phyloP scores from a whole-genome alignment of 2,113 vertebrate genomes.

The Myxocyprinus asiaticus region DNA sequence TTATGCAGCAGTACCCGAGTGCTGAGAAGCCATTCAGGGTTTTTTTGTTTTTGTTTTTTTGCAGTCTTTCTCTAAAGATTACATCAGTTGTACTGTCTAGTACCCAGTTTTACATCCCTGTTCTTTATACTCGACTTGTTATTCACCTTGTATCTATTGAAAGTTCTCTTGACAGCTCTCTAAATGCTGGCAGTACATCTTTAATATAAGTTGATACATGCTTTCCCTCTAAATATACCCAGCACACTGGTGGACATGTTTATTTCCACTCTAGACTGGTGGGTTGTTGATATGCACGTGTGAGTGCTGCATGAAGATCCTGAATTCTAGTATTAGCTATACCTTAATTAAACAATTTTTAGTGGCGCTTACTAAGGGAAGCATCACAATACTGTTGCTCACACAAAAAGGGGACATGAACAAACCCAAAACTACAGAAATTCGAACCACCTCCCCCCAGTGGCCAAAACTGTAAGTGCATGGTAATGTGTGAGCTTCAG shows the following conservation, averaged over 20 bases:
- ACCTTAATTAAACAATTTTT: too few relatives aligned
- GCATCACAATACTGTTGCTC: too few relatives aligned
- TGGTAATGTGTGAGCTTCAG: too few relatives aligned
- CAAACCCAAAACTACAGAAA: too few relatives aligned
- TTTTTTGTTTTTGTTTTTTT: not conserved
- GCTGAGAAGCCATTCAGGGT: conserved; percentile 9
- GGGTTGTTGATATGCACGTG: too few relatives aligned
- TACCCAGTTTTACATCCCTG: not conserved
- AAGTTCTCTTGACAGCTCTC: conserved; percentile 14
- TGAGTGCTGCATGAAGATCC: too few relatives aligned
- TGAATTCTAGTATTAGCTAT: too few relatives aligned
- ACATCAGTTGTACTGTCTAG: conserved; percentile 11
- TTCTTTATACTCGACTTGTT: conserved; percentile 11
- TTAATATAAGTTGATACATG: not conserved
- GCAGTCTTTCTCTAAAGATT: conserved; percentile 13
- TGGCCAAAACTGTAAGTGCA: too few relatives aligned
- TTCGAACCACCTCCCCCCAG: too few relatives aligned
- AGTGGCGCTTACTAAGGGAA: too few relatives aligned
- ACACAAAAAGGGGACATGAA: too few relatives aligned
- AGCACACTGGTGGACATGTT: not conserved
- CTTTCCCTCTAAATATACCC: not conserved
- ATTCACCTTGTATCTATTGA: not conserved
- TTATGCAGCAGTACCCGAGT: not conserved
- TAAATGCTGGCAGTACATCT: not conserved
- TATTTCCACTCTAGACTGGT: too few relatives aligned